Conservation (phyloP, 1,140 invertebrate species). For the Odontomachus brunneus region DNA sequence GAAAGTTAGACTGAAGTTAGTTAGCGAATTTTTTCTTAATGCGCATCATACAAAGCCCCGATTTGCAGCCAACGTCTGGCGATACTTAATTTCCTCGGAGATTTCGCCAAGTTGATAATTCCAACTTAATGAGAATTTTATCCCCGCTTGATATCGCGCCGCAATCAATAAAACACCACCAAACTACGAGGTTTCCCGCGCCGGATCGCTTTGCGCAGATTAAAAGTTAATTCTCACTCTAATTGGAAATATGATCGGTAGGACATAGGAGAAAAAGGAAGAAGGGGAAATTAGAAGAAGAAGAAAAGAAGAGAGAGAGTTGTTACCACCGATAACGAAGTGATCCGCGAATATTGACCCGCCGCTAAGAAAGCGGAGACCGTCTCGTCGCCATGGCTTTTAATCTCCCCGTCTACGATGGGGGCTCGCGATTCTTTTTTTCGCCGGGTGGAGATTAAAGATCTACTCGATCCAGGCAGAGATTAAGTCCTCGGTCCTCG, state of each 20-base stretch:
- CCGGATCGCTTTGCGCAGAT: constrained; percentile 40
- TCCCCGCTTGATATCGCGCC: constrained; percentile 15
- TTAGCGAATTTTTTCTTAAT: neutral
- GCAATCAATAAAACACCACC: constrained; percentile 47
- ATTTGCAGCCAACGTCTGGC: neutral
- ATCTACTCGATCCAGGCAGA: constrained; percentile 68
- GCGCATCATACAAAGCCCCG: neutral
- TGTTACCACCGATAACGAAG: constrained; percentile 9
- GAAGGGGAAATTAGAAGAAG: neutral
- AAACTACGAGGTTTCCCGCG: neutral
- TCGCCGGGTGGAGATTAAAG: constrained; percentile 65
- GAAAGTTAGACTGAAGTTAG: neutral
- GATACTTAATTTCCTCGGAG: neutral
- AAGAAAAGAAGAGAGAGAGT: neutral
- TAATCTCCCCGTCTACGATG: constrained; percentile 56
- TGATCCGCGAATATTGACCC: constrained; percentile 38
- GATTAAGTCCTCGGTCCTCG: constrained; percentile 57
- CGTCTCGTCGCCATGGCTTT: constrained; percentile 52
- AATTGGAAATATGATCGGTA: constrained; percentile 54
- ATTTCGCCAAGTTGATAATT: constrained; percentile 34
- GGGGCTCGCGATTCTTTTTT: constrained; percentile 45
- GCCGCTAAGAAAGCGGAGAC: constrained; percentile 12
- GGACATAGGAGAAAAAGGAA: constrained; percentile 7
- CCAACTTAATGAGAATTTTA: constrained; percentile 42
- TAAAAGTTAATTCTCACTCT: constrained; percentile 54